Evolutionary conservation across 2,113 vertebrate genomes (phyloP).

Genomic region (Paramormyrops kingsleyae): DNA sequence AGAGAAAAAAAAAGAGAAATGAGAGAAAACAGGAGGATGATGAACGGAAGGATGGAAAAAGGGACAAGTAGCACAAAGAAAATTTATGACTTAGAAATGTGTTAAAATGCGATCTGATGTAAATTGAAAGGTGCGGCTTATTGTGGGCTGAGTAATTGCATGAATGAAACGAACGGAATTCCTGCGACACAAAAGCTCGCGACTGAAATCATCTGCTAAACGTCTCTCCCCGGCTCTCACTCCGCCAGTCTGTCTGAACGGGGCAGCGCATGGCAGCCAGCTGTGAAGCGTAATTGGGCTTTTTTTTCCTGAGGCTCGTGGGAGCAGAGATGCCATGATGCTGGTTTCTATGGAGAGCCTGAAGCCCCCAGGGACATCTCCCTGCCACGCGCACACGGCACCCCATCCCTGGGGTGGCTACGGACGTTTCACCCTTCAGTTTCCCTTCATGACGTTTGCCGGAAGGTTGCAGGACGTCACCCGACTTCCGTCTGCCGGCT

Average conservation of each 20-base stretch:
- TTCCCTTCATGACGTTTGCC: neutral
- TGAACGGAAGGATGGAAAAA: neutral
- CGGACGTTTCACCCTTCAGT: neutral
- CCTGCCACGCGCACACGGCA: neutral
- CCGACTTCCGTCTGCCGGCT: neutral
- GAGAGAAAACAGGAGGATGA: neutral
- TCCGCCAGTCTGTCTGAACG: neutral
- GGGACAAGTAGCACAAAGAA: neutral
- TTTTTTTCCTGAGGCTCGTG: neutral
- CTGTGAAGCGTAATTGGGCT: neutral
- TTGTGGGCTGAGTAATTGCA: conserved; percentile 8
- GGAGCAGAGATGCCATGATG: neutral
- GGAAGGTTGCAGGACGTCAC: neutral
- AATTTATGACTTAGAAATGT: neutral
- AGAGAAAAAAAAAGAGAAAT: neutral
- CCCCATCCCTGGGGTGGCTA: neutral
- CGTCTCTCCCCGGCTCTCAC: neutral
- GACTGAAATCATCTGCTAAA: conserved; percentile 5
- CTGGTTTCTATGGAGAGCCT: neutral
- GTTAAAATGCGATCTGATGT: neutral
- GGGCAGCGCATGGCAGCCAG: neutral
- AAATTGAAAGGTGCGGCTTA: neutral
- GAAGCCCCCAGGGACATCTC: neutral
- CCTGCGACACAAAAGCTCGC: neutral
- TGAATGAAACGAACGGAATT: neutral